phyloP scores from a whole-genome alignment of 1,140 invertebrate genomes.

The Gonatopus flavifemur region DNA sequence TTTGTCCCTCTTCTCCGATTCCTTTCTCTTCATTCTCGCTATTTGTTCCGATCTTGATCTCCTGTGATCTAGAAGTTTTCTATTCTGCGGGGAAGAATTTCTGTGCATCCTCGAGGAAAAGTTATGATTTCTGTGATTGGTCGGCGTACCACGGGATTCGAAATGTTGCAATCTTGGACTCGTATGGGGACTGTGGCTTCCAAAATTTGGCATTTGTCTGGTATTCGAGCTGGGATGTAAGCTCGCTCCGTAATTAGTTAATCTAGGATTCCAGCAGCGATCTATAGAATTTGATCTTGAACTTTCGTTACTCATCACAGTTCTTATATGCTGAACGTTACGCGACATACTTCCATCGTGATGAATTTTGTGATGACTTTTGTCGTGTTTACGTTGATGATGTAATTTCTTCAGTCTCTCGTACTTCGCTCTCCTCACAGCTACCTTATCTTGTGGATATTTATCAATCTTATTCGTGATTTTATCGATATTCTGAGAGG shows the following conservation, averaged over 20 bases:
- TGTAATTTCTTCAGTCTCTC: slow-evolving; percentile 40
- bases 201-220: slow-evolving; percentile 53
- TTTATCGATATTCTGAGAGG: slow-evolving; percentile 41
- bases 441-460: slow-evolving; percentile 34
- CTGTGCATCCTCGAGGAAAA: slow-evolving; percentile 25
- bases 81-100: slow-evolving; percentile 39
- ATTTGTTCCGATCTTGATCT: slow-evolving; percentile 49
- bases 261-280: slow-evolving; percentile 44
- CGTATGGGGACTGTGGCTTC: slow-evolving; percentile 48
- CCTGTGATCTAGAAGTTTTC: slow-evolving; percentile 48
- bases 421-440: slow-evolving; percentile 28
- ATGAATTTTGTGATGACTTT: slow-evolving; percentile 17
- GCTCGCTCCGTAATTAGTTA: slow-evolving; percentile 45
- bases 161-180: slow-evolving; percentile 54
- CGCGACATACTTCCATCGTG: slow-evolving; percentile 2
- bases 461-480: slow-evolving; percentile 41
- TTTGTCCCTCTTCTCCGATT: slow-evolving; percentile 30
- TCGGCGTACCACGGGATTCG: slow-evolving; percentile 28
- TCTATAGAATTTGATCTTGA: slow-evolving; percentile 54
- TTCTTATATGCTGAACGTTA: slow-evolving; percentile 8
- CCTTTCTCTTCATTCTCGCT: slow-evolving; percentile 41
- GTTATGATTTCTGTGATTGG: slow-evolving; percentile 17
- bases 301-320: slow-evolving; percentile 45
- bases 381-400: slow-evolving; percentile 42
- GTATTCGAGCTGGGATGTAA: slow-evolving; percentile 54